These are phyloP conservation scores for Diloba caeruleocephala DNA, from an alignment of 2,888 invertebrate species.

Conservation along the genomic window DNA sequence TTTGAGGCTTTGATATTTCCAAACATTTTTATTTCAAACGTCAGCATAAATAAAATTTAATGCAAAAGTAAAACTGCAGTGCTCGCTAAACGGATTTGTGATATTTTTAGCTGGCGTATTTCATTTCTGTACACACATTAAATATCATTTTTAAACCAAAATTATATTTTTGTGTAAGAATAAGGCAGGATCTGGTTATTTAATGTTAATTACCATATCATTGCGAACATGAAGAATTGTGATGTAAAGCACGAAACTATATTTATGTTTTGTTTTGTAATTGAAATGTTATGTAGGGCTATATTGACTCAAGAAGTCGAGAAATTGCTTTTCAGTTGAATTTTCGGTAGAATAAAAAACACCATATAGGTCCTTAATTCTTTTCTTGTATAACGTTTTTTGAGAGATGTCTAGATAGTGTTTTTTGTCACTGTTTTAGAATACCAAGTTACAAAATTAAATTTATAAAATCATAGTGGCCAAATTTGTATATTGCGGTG, in stretches of 20 bases:
- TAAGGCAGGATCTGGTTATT: constrained; percentile 32
- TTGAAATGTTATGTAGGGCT: too few relatives aligned
- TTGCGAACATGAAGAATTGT: constrained; percentile 10
- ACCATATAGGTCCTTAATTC: too few relatives aligned
- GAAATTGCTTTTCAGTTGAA: too few relatives aligned
- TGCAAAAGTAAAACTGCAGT: constrained; percentile 3
- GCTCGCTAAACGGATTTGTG: constrained; percentile 20
- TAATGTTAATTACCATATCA: constrained; percentile 39
- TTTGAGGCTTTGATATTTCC: too few relatives aligned
- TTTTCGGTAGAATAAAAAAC: too few relatives aligned
- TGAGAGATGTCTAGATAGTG: too few relatives aligned
- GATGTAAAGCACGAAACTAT: neutral
- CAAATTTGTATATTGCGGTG: constrained; percentile 50
- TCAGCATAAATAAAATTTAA: neutral
- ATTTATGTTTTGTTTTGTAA: too few relatives aligned
- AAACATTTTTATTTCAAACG: too few relatives aligned
- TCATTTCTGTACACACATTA: constrained; percentile 10
- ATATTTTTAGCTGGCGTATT: constrained; percentile 15
- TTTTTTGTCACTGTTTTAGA: neutral
- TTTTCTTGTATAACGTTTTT: too few relatives aligned
- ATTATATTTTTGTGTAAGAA: constrained; percentile 33
- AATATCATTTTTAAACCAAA: constrained; percentile 32
- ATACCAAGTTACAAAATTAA: neutral
- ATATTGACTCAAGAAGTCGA: too few relatives aligned
- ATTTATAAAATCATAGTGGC: constrained; percentile 41